These are phyloP conservation scores for Drosophila kanapiae DNA, from an alignment of 1,140 invertebrate genomes.

Conservation along the genomic window DNA sequence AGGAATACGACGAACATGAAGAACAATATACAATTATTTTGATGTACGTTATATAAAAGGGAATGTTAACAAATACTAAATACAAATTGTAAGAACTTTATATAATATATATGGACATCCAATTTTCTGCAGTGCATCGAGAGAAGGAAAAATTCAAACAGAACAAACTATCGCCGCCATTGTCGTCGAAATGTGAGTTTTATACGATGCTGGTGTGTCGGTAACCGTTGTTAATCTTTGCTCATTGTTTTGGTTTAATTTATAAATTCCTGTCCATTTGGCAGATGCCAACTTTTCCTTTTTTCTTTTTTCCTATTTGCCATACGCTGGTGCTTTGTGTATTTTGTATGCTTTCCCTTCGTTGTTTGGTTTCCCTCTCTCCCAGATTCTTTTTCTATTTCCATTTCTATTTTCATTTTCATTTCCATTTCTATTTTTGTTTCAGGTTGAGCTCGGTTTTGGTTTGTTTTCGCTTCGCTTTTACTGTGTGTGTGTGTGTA, in stretches of 20 bases:
- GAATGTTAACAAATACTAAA: too few species aligned
- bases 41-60: too few species aligned
- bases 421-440: conserved; percentile 31
- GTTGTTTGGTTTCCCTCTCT: conserved; percentile 50
- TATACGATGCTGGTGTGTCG: conserved; percentile 19
- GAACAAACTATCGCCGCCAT: conserved; percentile 52
- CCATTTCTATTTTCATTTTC: conserved; percentile 24
- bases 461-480: conserved; percentile 30
- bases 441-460: conserved; percentile 32
- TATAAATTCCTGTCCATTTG: conserved; percentile 83
- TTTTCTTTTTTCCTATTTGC: conserved; percentile 40
- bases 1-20: too few species aligned
- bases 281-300: conserved; percentile 70
- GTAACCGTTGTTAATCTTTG: conserved; percentile 78
- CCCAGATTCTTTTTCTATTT: conserved; percentile 25
- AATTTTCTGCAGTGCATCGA: conserved; percentile 4
- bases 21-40: too few species aligned
- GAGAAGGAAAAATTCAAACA: conserved; percentile 12
- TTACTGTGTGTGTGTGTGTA: conserved; percentile 23
- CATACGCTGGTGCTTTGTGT: conserved; percentile 22
- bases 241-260: conserved; percentile 82
- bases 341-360: conserved; percentile 31
- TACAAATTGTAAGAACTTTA: too few species aligned
- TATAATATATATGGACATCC: too few species aligned
- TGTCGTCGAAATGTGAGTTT: conserved; percentile 48